Base-by-base conservation (phyloP, 2,888 invertebrate species). In the Hydrotaea cyrtoneurina region DNA sequence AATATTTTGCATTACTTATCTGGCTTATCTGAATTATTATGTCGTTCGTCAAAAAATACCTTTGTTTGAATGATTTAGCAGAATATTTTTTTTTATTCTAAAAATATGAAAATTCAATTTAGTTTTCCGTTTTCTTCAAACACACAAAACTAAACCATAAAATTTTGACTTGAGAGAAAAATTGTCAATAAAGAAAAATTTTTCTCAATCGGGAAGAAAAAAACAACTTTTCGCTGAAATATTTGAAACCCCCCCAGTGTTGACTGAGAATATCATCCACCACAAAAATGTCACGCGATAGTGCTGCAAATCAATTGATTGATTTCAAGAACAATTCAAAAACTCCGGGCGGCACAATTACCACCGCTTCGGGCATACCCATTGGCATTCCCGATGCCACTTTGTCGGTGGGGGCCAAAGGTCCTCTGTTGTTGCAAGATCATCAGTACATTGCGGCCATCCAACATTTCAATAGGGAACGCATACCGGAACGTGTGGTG, bases 401-500 rank as follows among this genome's bases (percentile, higher is more conserved):
- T 76, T 93, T 96, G 90, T 98, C 98, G 0, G 96, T 96, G n/a
- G 99, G 99, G 0, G 95, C 96, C 13, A 94, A 95, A 81, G 98
- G 99, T 36, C 99, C 98, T 0, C 93, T 96, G 55, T 94, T 99
- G 0, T 92, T 98, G 11, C 97, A 98, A 92, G 99, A 99, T 93
- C 94, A 95, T 78, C 94, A 95, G 84, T 96, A 95, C 88, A 89
- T 97, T 7, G 97, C 97, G 91, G 96, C 96, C 91, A 93, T 97
- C 74, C 94, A 96, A 0, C 95, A 98, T 88, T 98, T 98, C 91
- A 95, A 96, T 91, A 94, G 98, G 50, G 99, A 99, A 91, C 95
- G 98, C 78, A 98, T 99, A 88, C 98, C 99, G 0, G 98, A 99
- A 91, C 95, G 99, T 88, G 98, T 98, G 0, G 98, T 88, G 15